Evolutionary conservation across 2,113 vertebrate species (phyloP).

Genomic region (Aviceda subcristata): DNA sequence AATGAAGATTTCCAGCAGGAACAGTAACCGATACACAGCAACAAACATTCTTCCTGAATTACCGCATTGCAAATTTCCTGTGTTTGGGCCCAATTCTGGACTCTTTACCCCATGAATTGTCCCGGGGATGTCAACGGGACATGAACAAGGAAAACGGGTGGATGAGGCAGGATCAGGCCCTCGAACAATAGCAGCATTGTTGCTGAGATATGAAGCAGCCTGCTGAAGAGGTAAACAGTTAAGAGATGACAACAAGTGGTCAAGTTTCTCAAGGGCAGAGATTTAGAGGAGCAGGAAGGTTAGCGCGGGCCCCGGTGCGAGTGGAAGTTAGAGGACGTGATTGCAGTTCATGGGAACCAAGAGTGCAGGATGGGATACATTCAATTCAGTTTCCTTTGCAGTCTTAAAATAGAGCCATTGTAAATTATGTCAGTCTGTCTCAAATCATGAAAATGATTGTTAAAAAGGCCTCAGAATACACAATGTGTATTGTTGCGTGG

Average conservation of each 20-base stretch:
- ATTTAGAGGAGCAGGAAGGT: slow-evolving; percentile 82
- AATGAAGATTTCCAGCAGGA: slow-evolving; percentile 41
- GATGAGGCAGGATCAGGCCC: slow-evolving; percentile 53
- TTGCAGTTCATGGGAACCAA: slow-evolving; percentile 97
- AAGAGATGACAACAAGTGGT: slow-evolving; percentile 70
- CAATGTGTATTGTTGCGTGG: slow-evolving; percentile 85
- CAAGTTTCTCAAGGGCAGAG: slow-evolving; percentile 78
- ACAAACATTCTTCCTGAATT: slow-evolving; percentile 49
- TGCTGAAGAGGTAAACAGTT: slow-evolving; percentile 67
- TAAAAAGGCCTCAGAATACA: slow-evolving; percentile 82
- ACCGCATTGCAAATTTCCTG: slow-evolving; percentile 17
- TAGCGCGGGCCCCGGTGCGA: slow-evolving; percentile 69
- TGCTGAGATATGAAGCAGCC: slow-evolving; percentile 36
- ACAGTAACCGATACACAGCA: neutral
- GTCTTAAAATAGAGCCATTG: slow-evolving; percentile 99
- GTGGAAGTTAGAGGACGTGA: slow-evolving; percentile 89
- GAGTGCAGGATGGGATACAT: slow-evolving; percentile 99
- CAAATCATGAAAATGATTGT: slow-evolving; percentile 88
- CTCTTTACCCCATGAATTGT: neutral
- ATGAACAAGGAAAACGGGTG: neutral
- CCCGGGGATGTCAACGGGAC: neutral
- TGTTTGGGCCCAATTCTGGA: slow-evolving; percentile 23
- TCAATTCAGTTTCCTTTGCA: slow-evolving; percentile 97
- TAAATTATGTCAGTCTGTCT: slow-evolving; percentile 93
- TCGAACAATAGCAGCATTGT: slow-evolving; percentile 56